Evolutionary conservation across 2,888 invertebrate genomes (phyloP), one percentile per base, ranked within the genome.

Genomic region (Anthoptus insignis): DNA sequence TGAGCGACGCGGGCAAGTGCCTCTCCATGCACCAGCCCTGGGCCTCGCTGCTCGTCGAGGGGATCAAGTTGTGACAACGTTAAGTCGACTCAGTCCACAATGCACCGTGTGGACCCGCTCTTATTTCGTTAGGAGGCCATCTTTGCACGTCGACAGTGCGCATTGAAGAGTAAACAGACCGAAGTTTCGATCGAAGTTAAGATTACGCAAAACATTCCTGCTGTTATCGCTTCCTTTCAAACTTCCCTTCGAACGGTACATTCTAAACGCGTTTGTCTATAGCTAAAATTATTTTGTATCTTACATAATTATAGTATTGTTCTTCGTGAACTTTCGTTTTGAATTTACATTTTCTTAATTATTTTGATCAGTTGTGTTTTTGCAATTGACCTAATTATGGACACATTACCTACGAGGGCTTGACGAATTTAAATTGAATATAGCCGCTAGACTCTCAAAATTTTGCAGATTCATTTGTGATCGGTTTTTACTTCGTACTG

Each of bases 1-100:
- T 98, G 96, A 94, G 95, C 49, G 98, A 98, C 86, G 94, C 96
- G 73, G 98, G 99, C 1, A 93, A 96, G 75, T 99, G 99, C 83
- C 89, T 99, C 13, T 98, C 98, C 75, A 96, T 99, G 97, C 98
- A 98, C 88, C 99, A 99, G 82, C 99, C 99, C 0, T 99, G 97
- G 96, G 99, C 99, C 0, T 98, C 98, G 0, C 93, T 99, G 32
- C 94, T 99, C 0, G 95, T 99, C 0, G 95, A 96, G n/a, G 99
- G 99, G 58, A 98, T 99, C 73, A 99, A 99, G 93, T 94, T 95
- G 98, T 97, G n/a, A n/a, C n/a, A n/a, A n/a, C n/a, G n/a, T n/a
- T n/a, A n/a, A n/a, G n/a, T n/a, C n/a, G n/a, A n/a, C n/a, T n/a
- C n/a, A n/a, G n/a, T n/a, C n/a, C n/a, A n/a, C n/a, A n/a, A n/a